Conservation (phyloP, 2,113 vertebrate genomes). For the Isurus oxyrinchus region DNA sequence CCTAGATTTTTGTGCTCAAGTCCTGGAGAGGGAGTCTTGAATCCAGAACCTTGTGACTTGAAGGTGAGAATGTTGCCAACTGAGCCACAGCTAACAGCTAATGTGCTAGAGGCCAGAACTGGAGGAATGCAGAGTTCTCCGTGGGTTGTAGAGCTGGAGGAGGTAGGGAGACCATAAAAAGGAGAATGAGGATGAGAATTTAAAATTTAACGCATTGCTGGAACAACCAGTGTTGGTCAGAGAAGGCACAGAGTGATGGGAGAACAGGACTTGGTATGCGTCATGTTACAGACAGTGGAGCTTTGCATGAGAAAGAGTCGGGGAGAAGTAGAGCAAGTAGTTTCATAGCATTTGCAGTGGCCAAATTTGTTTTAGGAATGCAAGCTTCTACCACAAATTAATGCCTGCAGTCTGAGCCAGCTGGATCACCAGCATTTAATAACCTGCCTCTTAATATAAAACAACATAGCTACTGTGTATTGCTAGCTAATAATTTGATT, state of each 20-base stretch:
- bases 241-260: neutral
- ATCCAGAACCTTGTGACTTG: too few relatives aligned
- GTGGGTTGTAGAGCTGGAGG: neutral
- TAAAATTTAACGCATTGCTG: neutral
- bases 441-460: neutral
- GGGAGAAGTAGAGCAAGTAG: neutral
- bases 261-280: neutral
- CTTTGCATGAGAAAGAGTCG: neutral
- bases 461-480: neutral
- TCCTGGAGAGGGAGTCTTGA: too few relatives aligned
- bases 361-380: neutral
- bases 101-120: neutral
- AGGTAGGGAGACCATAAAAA: neutral
- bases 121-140: neutral
- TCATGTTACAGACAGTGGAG: neutral
- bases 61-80: too few relatives aligned
- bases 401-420: neutral
- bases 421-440: constrained; percentile 7
- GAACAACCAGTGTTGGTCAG: neutral
- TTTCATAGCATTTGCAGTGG: neutral
- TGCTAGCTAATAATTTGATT: constrained; percentile 32
- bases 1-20: too few relatives aligned
- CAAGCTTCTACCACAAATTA: neutral
- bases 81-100: too few relatives aligned
- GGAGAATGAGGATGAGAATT: neutral